A percentile compares a stretch with the other conserved stretches of the same genome.
These are phyloP conservation scores for Propithecus coquereli DNA, from an alignment of 2,113 vertebrate genomes.

Conservation along the genomic window DNA sequence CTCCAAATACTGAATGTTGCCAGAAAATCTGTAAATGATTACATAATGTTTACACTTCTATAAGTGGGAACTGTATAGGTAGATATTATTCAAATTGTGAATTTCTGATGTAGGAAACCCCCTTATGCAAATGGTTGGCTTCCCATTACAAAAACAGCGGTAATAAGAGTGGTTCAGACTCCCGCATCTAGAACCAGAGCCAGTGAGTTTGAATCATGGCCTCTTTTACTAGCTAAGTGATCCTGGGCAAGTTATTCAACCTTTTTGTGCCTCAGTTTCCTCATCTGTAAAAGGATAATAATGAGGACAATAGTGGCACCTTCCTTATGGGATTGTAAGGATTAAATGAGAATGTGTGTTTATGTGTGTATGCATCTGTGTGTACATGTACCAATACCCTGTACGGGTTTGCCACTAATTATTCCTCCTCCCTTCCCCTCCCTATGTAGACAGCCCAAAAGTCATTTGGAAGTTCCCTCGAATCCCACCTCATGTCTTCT, in stretches of 20 bases:
- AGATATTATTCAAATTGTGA: neutral
- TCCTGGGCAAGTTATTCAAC: neutral
- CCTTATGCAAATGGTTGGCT: neutral
- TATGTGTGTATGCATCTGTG: neutral
- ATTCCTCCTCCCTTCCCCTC: neutral
- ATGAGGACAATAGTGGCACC: neutral
- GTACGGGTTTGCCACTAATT: neutral
- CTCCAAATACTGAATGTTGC: neutral
- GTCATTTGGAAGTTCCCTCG: neutral
- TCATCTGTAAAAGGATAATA: neutral
- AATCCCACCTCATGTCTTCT: neutral
- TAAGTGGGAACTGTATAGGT: neutral
- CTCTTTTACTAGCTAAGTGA: neutral
- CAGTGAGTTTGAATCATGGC: neutral
- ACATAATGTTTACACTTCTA: neutral
- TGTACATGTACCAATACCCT: neutral
- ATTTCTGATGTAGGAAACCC: neutral
- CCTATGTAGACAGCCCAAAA: neutral
- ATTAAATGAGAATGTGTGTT: neutral
- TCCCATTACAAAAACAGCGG: neutral
- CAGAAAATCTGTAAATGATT: neutral
- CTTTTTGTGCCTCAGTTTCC: neutral
- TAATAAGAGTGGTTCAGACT: neutral
- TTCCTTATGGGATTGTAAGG: neutral
- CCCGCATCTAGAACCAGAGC: neutral